A percentile compares a stretch with the other conserved stretches of the same genome.
phyloP scores from a whole-genome alignment of 2,888 invertebrate genomes.

The Andricus curvator region DNA sequence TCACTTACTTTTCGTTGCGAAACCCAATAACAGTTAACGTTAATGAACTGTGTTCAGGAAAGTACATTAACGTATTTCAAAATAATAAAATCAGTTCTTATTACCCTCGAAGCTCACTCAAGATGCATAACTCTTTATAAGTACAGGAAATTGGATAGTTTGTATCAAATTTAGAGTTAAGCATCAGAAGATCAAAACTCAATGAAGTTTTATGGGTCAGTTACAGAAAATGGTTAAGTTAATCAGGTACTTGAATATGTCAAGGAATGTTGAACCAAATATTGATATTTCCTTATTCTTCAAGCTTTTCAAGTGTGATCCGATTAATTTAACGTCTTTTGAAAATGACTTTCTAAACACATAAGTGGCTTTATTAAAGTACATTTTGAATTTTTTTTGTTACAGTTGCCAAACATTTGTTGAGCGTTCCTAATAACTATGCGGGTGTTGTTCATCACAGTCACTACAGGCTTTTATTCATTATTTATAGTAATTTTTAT shows the following conservation, averaged over 20 bases:
- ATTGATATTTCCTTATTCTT: neutral
- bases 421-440: too few relatives aligned
- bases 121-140: neutral
- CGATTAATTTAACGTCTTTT: neutral
- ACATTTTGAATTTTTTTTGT: neutral
- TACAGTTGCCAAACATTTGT: too few relatives aligned
- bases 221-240: neutral
- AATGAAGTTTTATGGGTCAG: too few relatives aligned
- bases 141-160: neutral
- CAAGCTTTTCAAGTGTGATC: neutral
- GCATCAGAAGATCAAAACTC: too few relatives aligned
- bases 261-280: neutral
- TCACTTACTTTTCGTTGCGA: constrained; percentile 17
- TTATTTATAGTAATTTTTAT: too few relatives aligned
- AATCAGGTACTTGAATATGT: too few relatives aligned
- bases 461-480: too few relatives aligned
- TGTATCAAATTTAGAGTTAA: neutral
- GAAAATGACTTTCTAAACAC: neutral
- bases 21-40: constrained; percentile 23
- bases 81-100: constrained; percentile 12
- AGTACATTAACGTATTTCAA: neutral
- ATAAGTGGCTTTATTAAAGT: neutral
- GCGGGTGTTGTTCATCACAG: too few relatives aligned
- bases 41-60: constrained; percentile 19
- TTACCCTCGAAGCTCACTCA: neutral